phyloP scores from a whole-genome alignment of 2,113 vertebrate genomes.

The Gobio gobio region DNA sequence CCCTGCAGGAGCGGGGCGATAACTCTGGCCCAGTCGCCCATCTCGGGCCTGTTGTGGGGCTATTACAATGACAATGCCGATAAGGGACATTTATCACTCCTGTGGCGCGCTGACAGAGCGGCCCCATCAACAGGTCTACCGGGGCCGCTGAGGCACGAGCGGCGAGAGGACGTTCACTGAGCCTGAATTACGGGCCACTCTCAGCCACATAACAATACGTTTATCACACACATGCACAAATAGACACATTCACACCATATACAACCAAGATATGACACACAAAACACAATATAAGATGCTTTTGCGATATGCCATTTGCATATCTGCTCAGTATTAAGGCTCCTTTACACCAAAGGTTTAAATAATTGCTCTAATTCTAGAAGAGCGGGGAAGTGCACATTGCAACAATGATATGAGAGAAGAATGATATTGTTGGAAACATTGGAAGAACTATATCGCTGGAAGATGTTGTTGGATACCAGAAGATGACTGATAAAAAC shows the following conservation, averaged over 20 bases:
- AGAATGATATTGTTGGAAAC: background rate
- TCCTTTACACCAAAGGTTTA: background rate
- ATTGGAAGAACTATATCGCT: no score
- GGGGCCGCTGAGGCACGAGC: constrained; percentile 59
- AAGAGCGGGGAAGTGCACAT: background rate
- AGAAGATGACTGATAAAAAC: background rate
- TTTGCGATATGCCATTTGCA: background rate
- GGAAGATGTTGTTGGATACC: background rate
- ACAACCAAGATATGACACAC: constrained; percentile 46
- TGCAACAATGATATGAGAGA: background rate
- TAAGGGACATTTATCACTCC: constrained; percentile 83
- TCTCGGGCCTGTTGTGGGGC: constrained; percentile 78
- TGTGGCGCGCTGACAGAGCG: constrained; percentile 76
- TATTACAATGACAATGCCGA: constrained; percentile 84
- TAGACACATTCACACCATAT: background rate
- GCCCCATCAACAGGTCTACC: constrained; percentile 79
- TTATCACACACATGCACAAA: constrained; percentile 42
- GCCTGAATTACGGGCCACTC: constrained; percentile 61
- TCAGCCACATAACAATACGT: constrained; percentile 58
- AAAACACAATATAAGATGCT: background rate
- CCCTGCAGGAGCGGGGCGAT: constrained; percentile 76
- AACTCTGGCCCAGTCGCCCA: constrained; percentile 77
- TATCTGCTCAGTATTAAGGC: background rate
- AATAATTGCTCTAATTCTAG: background rate
- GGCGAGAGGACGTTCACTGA: constrained; percentile 57